Evolutionary conservation across 2,888 invertebrate genomes (phyloP), one percentile per base, ranked within the genome.

Genomic region (Pollenia amentaria): DNA sequence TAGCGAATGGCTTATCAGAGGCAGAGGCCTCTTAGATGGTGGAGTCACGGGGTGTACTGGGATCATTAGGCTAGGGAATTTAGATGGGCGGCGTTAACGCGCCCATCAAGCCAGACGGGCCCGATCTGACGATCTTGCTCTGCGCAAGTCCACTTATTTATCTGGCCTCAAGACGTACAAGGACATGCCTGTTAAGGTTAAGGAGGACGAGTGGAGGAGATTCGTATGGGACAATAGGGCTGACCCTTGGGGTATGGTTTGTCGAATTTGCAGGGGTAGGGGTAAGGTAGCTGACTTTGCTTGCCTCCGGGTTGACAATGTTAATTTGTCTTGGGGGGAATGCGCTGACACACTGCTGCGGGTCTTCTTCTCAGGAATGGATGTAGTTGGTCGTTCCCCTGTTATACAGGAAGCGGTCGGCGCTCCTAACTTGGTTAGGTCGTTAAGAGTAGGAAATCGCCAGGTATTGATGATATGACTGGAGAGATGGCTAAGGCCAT

Each of bases 391-490:
- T n/a, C 10, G 21, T 21, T 21, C 21, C 16, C 21, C 60, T 73
- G 60, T 60, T 21, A 9, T 21, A 0, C 14, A 9, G 14, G 44
- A 14, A 2, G 0, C 1, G 16, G 16, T 3, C 16, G 11, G 62
- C 40, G 1, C 2, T 64, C 1, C 9, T 18, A 18, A 6, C 10
- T 44, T 11, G 10, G 40, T 0, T 0, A 10, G 10, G 38, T 69
- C 16, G 38, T 69, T 11, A 38, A 10, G n/a, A 69, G 48, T 12
- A 51, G 53, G 16, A 69, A 69, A 11, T 69, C 69, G 7, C 69
- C 53, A 2, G 69, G 69, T 69, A n/a, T 69, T 14, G 69, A 69
- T 53, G 69, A 53, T 53, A 69, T 53, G 69, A 53, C 69, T 16
- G 53, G 29, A n/a, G 69, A 40, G 51, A 69, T 51, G 69, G 51